Evolutionary conservation across 2,797 vertebrate species (phyloP), one percentile per base, ranked within the genome.

Genomic region (Tragopan temminckii): DNA sequence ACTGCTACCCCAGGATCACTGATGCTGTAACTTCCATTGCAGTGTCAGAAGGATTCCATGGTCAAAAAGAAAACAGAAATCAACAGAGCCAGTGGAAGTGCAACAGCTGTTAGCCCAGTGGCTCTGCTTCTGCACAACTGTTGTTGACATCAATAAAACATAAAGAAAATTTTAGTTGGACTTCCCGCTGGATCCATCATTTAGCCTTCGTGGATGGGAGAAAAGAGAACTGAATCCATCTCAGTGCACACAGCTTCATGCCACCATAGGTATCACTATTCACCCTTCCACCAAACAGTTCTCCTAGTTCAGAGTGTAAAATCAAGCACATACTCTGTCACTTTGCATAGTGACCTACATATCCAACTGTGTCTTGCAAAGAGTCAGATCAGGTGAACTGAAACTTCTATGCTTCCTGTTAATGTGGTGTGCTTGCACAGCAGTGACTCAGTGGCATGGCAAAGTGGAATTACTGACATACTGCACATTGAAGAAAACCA

Each of bases 271-370:
- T 17, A 53, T 2, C 13, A 2, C 29, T 31, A 33, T 36, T 58
- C 45, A 61, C 42, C 38, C 42, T 75, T 59, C 52, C 77, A 59
- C 15, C 35, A 72, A 29, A 35, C 0, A 2, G 33, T 23, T 52
- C 42, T 66, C 89, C 80, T 24, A 76, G 53, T 61, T 83, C 45
- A 9, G 35, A 5, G 1, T 18, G 17, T 81, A 68, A 93, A 91
- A 62, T 70, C 69, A 67, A 4, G 0, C 17, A 78, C 0, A 5
- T 29, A 48, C 52, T n/a, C 64, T 52, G 53, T 5, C 50, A 33
- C n/a, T 92, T 81, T 35, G 82, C 42, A 69, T 58, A 88, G 85
- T 97, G 97, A 98, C 98, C 97, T 98, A 98, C 93, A 97, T 98
- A 78, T 89, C 80, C 95, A 78, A 4, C 66, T n/a, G 5, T 17